A percentile compares a stretch with the other conserved stretches of the same genome.
Evolutionary conservation across 2,797 vertebrate species (phyloP).

Genomic region (Sebastes glaucus): DNA sequence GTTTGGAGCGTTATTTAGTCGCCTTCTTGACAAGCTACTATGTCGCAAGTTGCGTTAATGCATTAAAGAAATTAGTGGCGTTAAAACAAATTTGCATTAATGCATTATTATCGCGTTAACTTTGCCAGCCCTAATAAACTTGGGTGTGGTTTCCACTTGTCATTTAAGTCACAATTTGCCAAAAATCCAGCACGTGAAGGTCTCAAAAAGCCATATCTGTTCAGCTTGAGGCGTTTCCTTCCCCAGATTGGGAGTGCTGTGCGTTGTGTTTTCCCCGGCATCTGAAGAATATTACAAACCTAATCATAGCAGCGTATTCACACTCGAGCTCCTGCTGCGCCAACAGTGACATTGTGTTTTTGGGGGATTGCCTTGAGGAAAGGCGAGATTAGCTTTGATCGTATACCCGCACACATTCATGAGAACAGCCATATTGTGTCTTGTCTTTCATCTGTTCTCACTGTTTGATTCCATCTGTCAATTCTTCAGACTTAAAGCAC

Average conservation of each 20-base stretch:
- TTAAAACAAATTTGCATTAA: no score
- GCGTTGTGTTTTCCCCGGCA: neutral
- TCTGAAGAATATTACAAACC: constrained; percentile 17
- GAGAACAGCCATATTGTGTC: constrained; percentile 20
- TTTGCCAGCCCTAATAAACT: no score
- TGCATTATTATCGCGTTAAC: no score
- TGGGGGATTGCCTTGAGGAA: constrained; percentile 46
- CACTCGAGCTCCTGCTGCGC: constrained; percentile 24
- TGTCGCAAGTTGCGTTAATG: no score
- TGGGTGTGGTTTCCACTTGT: neutral
- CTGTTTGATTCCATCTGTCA: constrained; percentile 69
- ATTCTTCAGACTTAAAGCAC: constrained; percentile 47
- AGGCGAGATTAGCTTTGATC: constrained; percentile 62
- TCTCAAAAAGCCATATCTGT: neutral
- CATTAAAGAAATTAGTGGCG: no score
- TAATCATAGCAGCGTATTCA: constrained; percentile 46
- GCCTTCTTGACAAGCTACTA: no score
- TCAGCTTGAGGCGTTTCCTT: neutral
- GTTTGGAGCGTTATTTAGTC: no score
- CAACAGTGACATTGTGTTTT: constrained; percentile 47
- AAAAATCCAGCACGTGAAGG: neutral
- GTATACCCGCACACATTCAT: neutral
- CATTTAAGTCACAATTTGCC: neutral
- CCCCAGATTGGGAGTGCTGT: neutral
- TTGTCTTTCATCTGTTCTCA: constrained; percentile 64